Percentiles rank a stretch among this genome's conserved stretches.
Evolutionary conservation across 2,888 invertebrate genomes (phyloP).

Genomic region (Tachina grossa): DNA sequence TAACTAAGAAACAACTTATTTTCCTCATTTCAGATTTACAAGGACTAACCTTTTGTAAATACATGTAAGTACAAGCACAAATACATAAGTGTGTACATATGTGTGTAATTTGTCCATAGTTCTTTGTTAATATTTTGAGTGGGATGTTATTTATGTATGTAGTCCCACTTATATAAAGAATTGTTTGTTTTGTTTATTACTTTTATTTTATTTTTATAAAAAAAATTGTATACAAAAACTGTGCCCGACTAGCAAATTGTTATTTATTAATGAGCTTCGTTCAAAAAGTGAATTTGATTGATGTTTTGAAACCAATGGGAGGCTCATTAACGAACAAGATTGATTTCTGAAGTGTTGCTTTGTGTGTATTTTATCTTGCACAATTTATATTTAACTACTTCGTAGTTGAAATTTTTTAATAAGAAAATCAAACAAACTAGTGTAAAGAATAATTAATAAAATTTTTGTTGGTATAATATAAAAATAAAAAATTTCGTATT

Average conservation of each 20-base stretch:
- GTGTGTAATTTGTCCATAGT: neutral
- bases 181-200: constrained; percentile 5
- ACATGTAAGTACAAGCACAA: too few species aligned
- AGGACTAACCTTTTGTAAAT: neutral
- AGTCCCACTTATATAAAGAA: neutral
- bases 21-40: neutral
- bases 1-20: neutral
- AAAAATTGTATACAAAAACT: neutral
- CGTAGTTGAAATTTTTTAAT: neutral
- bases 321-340: constrained; percentile 58
- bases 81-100: neutral
- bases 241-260: constrained; percentile 4
- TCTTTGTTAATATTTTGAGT: neutral
- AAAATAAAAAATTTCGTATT: neutral
- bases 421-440: constrained; percentile 10
- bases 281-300: constrained; percentile 53
- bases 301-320: constrained; percentile 43
- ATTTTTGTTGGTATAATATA: constrained; percentile 38
- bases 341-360: constrained; percentile 54
- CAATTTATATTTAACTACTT: constrained; percentile 18
- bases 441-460: constrained; percentile 46
- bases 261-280: constrained; percentile 53
- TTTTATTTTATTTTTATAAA: neutral
- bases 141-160: neutral
- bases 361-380: constrained; percentile 2